These are phyloP conservation scores for Macheiramphus alcinus DNA, from an alignment of 2,113 vertebrate species.

Conservation along the genomic window DNA sequence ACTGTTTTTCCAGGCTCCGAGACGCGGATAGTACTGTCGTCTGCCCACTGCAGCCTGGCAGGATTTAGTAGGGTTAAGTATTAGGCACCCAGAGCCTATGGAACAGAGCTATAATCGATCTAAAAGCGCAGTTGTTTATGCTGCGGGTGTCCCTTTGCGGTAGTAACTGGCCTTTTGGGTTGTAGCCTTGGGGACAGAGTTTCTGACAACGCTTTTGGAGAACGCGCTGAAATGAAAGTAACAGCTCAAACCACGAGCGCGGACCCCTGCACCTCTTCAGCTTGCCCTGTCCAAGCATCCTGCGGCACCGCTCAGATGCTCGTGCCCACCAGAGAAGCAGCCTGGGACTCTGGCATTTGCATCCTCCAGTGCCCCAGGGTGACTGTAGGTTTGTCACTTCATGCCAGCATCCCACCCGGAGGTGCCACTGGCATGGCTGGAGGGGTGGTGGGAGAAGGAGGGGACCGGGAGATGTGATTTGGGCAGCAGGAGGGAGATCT, in stretches of 20 bases:
- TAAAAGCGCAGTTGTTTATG: fast-evolving
- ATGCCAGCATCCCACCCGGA: fast-evolving
- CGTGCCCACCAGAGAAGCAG: fast-evolving
- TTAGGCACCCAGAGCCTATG: not conserved
- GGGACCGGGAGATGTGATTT: not conserved
- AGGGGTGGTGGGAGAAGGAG: not conserved
- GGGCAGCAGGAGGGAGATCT: not conserved
- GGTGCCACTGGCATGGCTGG: not conserved
- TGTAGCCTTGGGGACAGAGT: not conserved
- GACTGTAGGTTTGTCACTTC: fast-evolving
- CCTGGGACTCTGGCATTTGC: fast-evolving
- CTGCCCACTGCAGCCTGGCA: not conserved
- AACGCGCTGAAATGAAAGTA: fast-evolving
- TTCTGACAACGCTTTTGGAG: not conserved
- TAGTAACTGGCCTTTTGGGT: not conserved
- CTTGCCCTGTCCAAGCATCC: fast-evolving
- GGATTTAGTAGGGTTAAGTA: not conserved
- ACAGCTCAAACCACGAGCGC: fast-evolving
- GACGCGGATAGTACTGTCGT: fast-evolving
- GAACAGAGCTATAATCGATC: not conserved
- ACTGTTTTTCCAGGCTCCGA: not conserved
- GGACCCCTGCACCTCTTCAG: fast-evolving
- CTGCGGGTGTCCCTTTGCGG: not conserved
- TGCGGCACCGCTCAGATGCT: fast-evolving
- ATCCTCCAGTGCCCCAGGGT: not conserved